phyloP scores from a whole-genome alignment of 2,797 vertebrate species.

The Gastrophryne carolinensis region DNA sequence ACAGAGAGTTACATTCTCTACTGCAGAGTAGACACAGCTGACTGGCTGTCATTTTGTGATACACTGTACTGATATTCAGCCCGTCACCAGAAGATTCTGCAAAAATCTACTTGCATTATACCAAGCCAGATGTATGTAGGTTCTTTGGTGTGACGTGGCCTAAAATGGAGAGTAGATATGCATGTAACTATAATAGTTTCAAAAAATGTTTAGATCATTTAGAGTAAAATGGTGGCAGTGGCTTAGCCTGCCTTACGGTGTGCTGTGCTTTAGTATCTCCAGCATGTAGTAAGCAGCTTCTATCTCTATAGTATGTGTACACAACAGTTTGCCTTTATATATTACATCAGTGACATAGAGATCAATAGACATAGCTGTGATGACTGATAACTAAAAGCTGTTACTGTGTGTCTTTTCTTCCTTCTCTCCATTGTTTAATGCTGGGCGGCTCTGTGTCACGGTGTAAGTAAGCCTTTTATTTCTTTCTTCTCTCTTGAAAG shows the following conservation, averaged over 20 bases:
- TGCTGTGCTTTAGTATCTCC: constrained; percentile 21
- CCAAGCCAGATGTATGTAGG: no score
- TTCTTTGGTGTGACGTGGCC: no score
- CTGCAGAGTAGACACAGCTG: no score
- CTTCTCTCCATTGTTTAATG: constrained; percentile 27
- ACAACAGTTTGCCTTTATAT: not conserved
- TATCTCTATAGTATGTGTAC: not conserved
- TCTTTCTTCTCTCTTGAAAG: constrained; percentile 22
- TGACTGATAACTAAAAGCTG: constrained; percentile 25
- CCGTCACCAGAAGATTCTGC: no score
- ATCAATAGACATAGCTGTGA: not conserved
- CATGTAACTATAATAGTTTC: no score
- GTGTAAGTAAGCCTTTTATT: constrained; percentile 47
- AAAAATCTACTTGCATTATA: no score
- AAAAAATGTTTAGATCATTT: no score
- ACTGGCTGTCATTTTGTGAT: no score
- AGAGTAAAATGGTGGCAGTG: no score
- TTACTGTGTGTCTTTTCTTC: constrained; percentile 30
- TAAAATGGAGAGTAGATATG: no score
- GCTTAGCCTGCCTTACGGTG: not conserved
- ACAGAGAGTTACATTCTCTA: no score
- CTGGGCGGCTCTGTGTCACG: constrained; percentile 33
- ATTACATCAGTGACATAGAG: not conserved
- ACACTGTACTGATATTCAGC: no score
- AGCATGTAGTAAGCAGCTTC: not conserved